These are phyloP conservation scores for Pseudocheirus occidentalis DNA, from an alignment of 2,797 vertebrate genomes.

Conservation along the genomic window DNA sequence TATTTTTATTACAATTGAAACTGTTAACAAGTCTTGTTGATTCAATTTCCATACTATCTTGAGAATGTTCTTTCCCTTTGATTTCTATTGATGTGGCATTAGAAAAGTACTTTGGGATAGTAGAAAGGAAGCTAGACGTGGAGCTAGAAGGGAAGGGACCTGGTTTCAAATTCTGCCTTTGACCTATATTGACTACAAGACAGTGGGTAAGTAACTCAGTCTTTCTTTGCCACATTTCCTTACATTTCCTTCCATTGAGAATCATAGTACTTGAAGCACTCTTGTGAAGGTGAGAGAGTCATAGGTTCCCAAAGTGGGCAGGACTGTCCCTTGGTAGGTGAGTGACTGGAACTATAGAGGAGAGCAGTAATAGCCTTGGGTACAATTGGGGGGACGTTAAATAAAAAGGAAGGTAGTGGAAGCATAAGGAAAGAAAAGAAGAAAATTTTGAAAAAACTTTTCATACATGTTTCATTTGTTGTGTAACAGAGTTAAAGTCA, in stretches of 20 bases:
- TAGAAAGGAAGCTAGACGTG: not conserved
- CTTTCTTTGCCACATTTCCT: not conserved
- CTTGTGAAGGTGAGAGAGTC: not conserved
- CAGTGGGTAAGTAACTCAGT: not conserved
- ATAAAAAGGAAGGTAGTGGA: no score
- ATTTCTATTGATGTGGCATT: not conserved
- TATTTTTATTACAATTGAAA: not conserved
- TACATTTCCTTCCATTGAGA: not conserved
- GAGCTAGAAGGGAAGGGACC: not conserved
- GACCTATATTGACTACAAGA: not conserved
- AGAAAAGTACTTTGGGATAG: not conserved
- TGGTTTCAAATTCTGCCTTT: not conserved
- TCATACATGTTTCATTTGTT: no score
- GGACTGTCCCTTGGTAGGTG: no score
- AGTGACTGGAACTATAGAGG: no score
- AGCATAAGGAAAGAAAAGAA: no score
- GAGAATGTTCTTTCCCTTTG: not conserved
- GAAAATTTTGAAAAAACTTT: no score
- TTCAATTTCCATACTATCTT: not conserved
- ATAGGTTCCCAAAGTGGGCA: no score
- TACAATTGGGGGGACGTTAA: no score
- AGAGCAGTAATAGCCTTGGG: no score
- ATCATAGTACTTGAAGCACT: not conserved
- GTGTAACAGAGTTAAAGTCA: no score
- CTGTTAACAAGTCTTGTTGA: not conserved